These are phyloP conservation scores for Eilema griseolum DNA, from an alignment of 2,888 invertebrate species.

Conservation along the genomic window DNA sequence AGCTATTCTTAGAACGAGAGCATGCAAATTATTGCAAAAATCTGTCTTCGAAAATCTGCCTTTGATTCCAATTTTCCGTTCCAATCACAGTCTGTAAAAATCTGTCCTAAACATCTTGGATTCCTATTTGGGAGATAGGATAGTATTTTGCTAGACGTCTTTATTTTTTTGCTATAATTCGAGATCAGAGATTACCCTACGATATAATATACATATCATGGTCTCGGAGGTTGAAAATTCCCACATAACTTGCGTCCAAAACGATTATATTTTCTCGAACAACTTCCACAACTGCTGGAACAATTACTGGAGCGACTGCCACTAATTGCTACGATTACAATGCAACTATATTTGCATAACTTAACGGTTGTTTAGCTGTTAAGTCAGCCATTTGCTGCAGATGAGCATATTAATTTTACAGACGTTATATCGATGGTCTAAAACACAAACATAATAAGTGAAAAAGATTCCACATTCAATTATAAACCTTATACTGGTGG, in stretches of 20 bases:
- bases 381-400: slow-evolving; percentile 42
- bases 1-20: background rate
- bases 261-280: background rate
- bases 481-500: no score
- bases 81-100: background rate
- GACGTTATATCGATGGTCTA: no score
- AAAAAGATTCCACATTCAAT: no score
- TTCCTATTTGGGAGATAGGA: no score
- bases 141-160: background rate
- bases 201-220: background rate
- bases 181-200: background rate
- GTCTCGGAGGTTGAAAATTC: background rate
- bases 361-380: slow-evolving; percentile 35
- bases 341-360: slow-evolving; percentile 60
- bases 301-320: slow-evolving; percentile 48
- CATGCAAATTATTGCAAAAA: no score
- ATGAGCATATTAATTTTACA: slow-evolving; percentile 13
- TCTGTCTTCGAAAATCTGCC: no score
- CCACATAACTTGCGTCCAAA: background rate
- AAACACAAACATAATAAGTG: no score
- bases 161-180: background rate
- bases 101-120: background rate
- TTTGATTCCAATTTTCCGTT: no score
- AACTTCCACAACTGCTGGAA: slow-evolving; percentile 24
- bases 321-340: slow-evolving; percentile 57